Base-by-base conservation (phyloP, 2,113 vertebrate genomes). In the Bostrychus sinensis region DNA sequence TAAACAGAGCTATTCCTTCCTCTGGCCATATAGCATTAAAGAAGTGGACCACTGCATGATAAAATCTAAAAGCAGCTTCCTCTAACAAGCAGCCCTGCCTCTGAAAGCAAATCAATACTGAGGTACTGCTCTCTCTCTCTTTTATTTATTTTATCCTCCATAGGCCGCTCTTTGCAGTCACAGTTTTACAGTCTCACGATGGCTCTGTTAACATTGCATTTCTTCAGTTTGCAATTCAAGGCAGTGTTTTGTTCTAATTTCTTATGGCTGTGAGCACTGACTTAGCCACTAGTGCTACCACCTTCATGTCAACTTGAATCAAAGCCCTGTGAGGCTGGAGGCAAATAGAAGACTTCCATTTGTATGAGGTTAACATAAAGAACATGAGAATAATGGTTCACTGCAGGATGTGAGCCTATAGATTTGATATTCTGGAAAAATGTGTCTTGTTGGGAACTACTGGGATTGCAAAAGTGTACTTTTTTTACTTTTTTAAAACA, bases 221-320 rank as follows among this genome's bases (percentile, higher is more conserved):
- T 1, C 42, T 57, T 16, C 17, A 12, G 22, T 16, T 53, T 51
- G 48, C 7, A 51, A 30, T 51, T 11, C 26, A 30, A 30, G 54
- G 42, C 58, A 58, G 72, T 50, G 56, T 67, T 58, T 14, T 36
- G n/a, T 46, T 57, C 56, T 50, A 58, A 37, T 57, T 41, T n/a
- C 28, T 0, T 34, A 10, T n/a, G 30, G 37, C 50, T 6, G 37
- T n/a, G 50, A 51, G 62, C 42, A 2, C n/a, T 55, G 38, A 73
- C 62, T 55, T 26, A 48, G 25, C 60, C 23, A n/a, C 48, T 9
- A 42, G 61, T 45, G 34, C 28, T 64, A 59, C 62, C 46, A 66
- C 56, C 66, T 77, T 63, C 14, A 19, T 56, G 72, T 75, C 62
- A 6, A 22, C 69, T 79, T 20, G 12, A 51, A 57, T 77, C 51